phyloP scores from a whole-genome alignment of 2,888 invertebrate genomes.

The Agrotis exclamationis region DNA sequence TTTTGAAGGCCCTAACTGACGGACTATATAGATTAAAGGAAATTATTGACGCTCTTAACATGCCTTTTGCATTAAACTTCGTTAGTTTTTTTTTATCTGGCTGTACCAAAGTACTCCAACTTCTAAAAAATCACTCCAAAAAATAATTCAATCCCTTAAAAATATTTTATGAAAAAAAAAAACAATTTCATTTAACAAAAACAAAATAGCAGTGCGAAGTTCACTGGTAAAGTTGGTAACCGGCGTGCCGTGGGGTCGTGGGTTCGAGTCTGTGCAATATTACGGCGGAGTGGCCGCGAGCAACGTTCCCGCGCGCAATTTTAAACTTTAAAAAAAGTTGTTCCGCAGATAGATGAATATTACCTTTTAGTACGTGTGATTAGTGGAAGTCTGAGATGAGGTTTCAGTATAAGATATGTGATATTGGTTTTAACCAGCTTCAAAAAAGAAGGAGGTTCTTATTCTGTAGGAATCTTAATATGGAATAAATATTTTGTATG shows the following conservation, averaged over 20 bases:
- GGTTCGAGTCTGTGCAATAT: slow-evolving; percentile 78
- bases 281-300: slow-evolving; percentile 70
- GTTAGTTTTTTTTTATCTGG: background rate
- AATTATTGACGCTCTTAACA: too few relatives aligned
- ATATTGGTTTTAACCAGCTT: background rate
- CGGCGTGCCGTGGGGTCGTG: slow-evolving; percentile 67
- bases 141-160: background rate
- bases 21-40: too few relatives aligned
- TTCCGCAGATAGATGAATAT: slow-evolving; percentile 68
- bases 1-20: too few relatives aligned
- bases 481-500: too few relatives aligned
- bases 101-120: background rate
- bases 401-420: slow-evolving; percentile 18
- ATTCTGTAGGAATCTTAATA: too few relatives aligned
- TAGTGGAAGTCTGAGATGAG: slow-evolving; percentile 33
- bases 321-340: slow-evolving; percentile 80
- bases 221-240: slow-evolving; percentile 76
- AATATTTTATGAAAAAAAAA: slow-evolving; percentile 47
- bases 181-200: slow-evolving; percentile 64
- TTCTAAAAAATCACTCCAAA: background rate
- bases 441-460: too few relatives aligned
- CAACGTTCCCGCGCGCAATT: slow-evolving; percentile 73
- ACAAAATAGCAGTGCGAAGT: slow-evolving; percentile 75
- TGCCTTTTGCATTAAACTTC: too few relatives aligned
- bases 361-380: slow-evolving; percentile 67